Conservation (phyloP, 2,113 vertebrate species). For the Tupaia chinensis region DNA sequence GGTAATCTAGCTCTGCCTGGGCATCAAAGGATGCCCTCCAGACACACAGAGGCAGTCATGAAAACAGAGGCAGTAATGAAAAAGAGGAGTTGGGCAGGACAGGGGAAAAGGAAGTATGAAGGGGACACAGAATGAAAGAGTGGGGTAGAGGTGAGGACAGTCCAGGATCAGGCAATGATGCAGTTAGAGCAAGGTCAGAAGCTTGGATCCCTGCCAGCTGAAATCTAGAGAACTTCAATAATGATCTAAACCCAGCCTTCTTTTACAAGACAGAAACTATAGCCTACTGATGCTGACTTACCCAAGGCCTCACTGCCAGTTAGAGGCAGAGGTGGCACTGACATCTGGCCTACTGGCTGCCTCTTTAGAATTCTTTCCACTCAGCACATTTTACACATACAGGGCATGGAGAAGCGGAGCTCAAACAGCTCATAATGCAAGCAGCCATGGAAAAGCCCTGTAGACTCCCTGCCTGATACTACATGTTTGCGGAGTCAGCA, state of each 20-base stretch:
- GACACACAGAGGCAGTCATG: not conserved
- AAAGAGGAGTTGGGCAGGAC: not conserved
- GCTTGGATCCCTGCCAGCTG: not conserved
- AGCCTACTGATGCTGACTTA: not conserved
- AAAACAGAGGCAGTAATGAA: too few relatives aligned
- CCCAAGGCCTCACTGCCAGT: not conserved
- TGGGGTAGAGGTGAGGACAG: not conserved
- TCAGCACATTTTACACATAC: not conserved
- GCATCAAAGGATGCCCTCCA: not conserved
- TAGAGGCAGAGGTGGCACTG: not conserved
- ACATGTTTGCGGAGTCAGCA: not conserved
- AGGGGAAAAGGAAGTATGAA: not conserved
- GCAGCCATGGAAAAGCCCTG: not conserved
- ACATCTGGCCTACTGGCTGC: not conserved
- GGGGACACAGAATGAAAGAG: not conserved
- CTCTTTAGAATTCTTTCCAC: not conserved
- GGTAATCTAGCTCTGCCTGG: constrained; percentile 8
- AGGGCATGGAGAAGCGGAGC: not conserved
- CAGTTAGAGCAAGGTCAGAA: not conserved
- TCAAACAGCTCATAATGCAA: not conserved
- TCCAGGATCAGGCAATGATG: not conserved
- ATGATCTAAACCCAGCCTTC: not conserved
- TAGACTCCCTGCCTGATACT: not conserved
- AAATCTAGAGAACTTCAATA: not conserved
- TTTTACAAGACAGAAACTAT: not conserved